Conservation (phyloP, 2,113 vertebrate species). For the Odontesthes bonariensis region DNA sequence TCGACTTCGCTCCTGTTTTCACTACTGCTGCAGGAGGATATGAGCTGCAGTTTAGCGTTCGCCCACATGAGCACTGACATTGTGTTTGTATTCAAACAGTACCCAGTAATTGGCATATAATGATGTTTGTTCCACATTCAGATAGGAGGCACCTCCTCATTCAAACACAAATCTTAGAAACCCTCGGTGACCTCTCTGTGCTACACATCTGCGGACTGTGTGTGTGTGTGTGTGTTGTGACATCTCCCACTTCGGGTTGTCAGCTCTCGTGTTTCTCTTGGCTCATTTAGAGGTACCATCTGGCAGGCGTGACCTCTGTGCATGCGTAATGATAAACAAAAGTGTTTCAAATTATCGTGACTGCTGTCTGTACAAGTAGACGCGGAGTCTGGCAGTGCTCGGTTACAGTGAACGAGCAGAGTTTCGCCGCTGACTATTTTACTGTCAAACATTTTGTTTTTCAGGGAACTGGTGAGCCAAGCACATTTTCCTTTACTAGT, state of each 20-base stretch:
- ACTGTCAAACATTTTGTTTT: neutral
- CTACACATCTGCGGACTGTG: constrained; percentile 52
- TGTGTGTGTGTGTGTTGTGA: constrained; percentile 34
- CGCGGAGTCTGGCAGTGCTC: constrained; percentile 4
- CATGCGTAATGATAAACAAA: constrained; percentile 74
- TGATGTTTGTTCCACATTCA: constrained; percentile 28
- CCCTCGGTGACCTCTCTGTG: constrained; percentile 15
- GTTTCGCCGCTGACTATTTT: neutral
- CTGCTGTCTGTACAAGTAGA: constrained; percentile 34
- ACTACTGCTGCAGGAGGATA: too few relatives aligned
- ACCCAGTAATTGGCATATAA: neutral
- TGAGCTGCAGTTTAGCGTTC: too few relatives aligned
- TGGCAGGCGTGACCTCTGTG: constrained; percentile 62
- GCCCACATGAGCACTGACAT: too few relatives aligned
- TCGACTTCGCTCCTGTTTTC: too few relatives aligned
- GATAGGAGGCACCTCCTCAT: constrained; percentile 9
- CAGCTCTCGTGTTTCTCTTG: constrained; percentile 67
- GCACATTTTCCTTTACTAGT: constrained; percentile 1
- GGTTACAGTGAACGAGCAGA: constrained; percentile 30
- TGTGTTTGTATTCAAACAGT: too few relatives aligned
- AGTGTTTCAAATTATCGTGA: constrained; percentile 50
- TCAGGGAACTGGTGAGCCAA: neutral
- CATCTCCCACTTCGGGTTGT: constrained; percentile 37
- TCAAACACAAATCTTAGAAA: constrained; percentile 8
- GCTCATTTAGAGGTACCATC: constrained; percentile 60